Evolutionary conservation across 2,888 invertebrate species (phyloP), one percentile per base, ranked within the genome.

Genomic region (Apocheima hispidaria): DNA sequence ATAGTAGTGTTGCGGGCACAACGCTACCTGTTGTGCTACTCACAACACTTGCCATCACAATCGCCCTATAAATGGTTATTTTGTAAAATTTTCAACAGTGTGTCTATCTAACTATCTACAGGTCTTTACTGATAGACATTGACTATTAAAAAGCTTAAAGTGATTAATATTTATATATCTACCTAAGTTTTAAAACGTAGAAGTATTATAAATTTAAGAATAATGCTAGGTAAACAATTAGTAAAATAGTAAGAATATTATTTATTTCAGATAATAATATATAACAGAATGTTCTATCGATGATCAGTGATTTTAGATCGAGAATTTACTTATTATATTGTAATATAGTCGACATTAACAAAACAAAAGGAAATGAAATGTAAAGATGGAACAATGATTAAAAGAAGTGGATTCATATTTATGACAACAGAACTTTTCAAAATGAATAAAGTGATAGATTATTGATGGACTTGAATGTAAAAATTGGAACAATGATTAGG

Each of bases 1-100:
- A 92, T 71, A 93, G 93, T 76, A 93, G 92, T 69, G 88, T 91
- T 0, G 92, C 92, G 0, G 90, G 89, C 14, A 90, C 91, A 0
- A 86, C 86, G 7, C 74, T 92, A 16, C 92, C 92, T 0, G 75
- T 92, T 43, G 77, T 90, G 36, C 71, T 92, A 48, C 81, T 92
- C 6, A 92, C 88, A 6, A 84, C 92, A 1, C 81, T 92, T 1
- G 92, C 92, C 2, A 90, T 87, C n/a, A 87, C 91, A 0, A 79
- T 84, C 7, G 87, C 92, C n/a, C 74, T 92, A 75, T 92, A 92
- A 88, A 77, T 62, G 55, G 20, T 30, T 20, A 58, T 6, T 23
- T 44, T 40, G 20, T 7, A 36, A 63, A 50, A 50, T 26, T 18
- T 16, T 20, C 38, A 48, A 23, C 51, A 49, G 51, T 57, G 36